A percentile compares a stretch with the other conserved stretches of the same genome.
phyloP scores from a whole-genome alignment of 2,113 vertebrate species.

The Grammomys dolichurus region DNA sequence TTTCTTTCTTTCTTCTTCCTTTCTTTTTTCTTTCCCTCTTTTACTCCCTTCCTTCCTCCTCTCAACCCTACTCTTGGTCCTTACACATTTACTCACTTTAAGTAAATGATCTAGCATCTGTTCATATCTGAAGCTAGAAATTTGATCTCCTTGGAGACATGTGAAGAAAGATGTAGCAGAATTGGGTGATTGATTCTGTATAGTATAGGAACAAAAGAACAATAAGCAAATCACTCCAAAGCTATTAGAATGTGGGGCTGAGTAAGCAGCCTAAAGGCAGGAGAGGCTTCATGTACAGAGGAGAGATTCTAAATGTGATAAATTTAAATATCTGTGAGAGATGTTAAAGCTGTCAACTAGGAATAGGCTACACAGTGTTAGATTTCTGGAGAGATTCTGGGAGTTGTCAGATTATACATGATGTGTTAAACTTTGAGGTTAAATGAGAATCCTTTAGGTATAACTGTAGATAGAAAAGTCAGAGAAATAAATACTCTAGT shows the following conservation, averaged over 20 bases:
- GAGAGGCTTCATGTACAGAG: not conserved
- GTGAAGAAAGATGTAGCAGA: not conserved
- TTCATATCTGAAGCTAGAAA: not conserved
- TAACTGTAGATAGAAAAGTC: not conserved
- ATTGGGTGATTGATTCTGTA: not conserved
- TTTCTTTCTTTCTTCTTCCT: no score
- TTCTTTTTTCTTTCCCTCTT: not conserved
- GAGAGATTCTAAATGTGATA: not conserved
- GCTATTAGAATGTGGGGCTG: not conserved
- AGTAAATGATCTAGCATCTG: not conserved
- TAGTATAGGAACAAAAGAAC: not conserved
- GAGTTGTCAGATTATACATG: not conserved
- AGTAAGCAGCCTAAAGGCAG: fast-evolving
- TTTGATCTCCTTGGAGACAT: not conserved
- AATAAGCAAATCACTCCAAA: not conserved
- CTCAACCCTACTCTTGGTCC: not conserved
- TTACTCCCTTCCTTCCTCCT: not conserved
- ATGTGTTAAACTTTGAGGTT: not conserved
- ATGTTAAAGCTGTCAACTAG: not conserved
- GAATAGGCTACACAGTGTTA: not conserved
- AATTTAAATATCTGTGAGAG: not conserved
- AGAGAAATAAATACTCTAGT: not conserved
- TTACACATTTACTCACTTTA: not conserved
- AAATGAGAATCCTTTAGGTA: not conserved
- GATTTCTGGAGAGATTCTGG: not conserved